Percentiles rank a stretch among this genome's conserved stretches.
phyloP scores from a whole-genome alignment of 2,797 vertebrate species.

The Dicrostonyx torquatus region DNA sequence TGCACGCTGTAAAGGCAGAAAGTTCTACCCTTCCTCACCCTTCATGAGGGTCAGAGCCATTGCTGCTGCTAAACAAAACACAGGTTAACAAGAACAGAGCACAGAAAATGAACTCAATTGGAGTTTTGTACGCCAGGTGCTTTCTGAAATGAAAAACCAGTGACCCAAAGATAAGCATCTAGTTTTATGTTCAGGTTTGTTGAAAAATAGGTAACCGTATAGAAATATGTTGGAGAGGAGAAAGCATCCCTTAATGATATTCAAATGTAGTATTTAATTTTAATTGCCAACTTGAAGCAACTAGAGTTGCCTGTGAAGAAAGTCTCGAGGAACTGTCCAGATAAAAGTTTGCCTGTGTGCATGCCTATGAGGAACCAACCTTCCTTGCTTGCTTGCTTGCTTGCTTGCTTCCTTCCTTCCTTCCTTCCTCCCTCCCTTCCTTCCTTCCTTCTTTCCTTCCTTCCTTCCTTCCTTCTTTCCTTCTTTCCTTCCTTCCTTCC shows the following conservation, averaged over 20 bases:
- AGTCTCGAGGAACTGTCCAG: not conserved
- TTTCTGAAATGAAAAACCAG: not conserved
- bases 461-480: rapidly evolving
- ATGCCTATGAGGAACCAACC: not conserved
- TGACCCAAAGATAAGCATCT: not conserved
- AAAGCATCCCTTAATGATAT: not conserved
- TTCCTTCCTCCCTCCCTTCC: rapidly evolving
- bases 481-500: not conserved
- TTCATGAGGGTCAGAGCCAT: not conserved
- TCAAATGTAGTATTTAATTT: not conserved
- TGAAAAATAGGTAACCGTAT: not conserved
- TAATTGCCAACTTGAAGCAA: not conserved
- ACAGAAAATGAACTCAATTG: not conserved
- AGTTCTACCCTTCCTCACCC: no score
- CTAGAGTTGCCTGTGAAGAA: not conserved
- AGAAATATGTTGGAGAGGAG: not conserved
- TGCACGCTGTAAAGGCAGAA: not conserved
- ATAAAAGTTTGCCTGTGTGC: not conserved
- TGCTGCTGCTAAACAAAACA: not conserved
- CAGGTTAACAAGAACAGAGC: not conserved
- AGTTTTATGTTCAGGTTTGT: not conserved
- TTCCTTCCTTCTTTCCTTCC: not conserved
- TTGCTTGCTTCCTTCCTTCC: not conserved
- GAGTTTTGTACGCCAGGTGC: not conserved
- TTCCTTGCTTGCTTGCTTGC: no score